Evolutionary conservation across 2,113 vertebrate species (phyloP).

Genomic region (Jaculus jaculus): DNA sequence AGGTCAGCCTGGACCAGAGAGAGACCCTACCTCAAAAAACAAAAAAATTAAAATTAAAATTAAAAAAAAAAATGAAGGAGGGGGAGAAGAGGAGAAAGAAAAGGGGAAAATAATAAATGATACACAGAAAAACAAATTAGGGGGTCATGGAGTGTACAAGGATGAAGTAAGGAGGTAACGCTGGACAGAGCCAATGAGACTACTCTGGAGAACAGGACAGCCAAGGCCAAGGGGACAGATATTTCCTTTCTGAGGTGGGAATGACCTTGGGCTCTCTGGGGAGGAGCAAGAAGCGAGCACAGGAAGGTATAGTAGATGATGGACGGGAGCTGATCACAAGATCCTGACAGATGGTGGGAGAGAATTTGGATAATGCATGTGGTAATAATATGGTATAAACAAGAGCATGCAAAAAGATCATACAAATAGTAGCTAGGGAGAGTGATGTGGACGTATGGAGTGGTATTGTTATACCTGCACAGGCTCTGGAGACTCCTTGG

Average conservation of each 20-base stretch:
- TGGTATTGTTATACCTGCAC: not conserved
- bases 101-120: not conserved
- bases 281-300: not conserved
- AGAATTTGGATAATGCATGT: not conserved
- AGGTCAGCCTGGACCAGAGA: too few species aligned
- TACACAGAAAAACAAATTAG: not conserved
- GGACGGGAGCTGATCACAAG: not conserved
- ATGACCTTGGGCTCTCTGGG: not conserved
- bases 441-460: not conserved
- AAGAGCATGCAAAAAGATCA: not conserved
- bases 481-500: not conserved
- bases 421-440: not conserved
- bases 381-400: not conserved
- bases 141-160: not conserved
- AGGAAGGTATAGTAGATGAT: not conserved
- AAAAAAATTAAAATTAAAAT: too few species aligned
- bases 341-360: not conserved
- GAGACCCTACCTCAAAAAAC: too few species aligned
- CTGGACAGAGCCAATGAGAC: not conserved
- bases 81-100: too few species aligned
- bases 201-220: not conserved
- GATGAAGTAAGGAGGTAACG: constrained; percentile 6
- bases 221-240: not conserved
- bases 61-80: not conserved
- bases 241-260: not conserved